Conservation (phyloP, 2,797 vertebrate species). For the Pelobates cultripes region DNA sequence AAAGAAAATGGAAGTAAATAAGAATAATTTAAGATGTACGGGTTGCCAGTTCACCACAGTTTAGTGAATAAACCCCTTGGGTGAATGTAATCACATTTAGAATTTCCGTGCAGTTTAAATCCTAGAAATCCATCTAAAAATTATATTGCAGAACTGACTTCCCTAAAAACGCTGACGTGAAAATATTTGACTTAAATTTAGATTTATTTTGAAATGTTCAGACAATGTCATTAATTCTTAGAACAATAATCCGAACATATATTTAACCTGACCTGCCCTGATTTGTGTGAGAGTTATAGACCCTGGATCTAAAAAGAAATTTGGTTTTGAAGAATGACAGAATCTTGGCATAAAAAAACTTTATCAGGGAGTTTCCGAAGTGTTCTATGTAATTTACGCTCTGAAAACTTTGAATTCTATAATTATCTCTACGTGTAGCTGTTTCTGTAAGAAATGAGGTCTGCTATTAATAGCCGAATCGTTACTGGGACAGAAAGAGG, state of each 20-base stretch:
- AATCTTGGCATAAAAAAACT: conserved; percentile 48
- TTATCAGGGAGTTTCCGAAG: conserved; percentile 53
- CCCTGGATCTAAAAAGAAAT: conserved; percentile 54
- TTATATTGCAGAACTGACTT: not conserved
- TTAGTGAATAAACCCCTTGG: too few relatives aligned
- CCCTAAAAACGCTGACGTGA: conserved; percentile 37
- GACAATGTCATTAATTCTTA: conserved; percentile 56
- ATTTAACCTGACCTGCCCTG: conserved; percentile 56
- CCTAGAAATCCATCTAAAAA: not conserved
- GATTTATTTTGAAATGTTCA: conserved; percentile 52
- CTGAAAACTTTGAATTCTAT: conserved; percentile 44
- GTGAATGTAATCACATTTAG: too few relatives aligned
- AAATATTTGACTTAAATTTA: conserved; percentile 16
- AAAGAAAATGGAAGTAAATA: too few relatives aligned
- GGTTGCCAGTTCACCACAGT: too few relatives aligned
- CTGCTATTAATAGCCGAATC: conserved; percentile 42
- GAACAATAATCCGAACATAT: conserved; percentile 43
- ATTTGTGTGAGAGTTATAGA: conserved; percentile 46
- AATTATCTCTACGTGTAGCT: conserved; percentile 59
- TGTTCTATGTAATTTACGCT: conserved; percentile 26
- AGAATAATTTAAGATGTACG: too few relatives aligned
- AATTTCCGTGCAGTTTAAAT: too few relatives aligned
- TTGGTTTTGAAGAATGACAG: conserved; percentile 40
- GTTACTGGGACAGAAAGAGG: conserved; percentile 54
- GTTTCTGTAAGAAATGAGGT: conserved; percentile 56